Evolutionary conservation across 2,113 vertebrate species (phyloP), one percentile per base, ranked within the genome.

Genomic region (Hystrix brachyura): DNA sequence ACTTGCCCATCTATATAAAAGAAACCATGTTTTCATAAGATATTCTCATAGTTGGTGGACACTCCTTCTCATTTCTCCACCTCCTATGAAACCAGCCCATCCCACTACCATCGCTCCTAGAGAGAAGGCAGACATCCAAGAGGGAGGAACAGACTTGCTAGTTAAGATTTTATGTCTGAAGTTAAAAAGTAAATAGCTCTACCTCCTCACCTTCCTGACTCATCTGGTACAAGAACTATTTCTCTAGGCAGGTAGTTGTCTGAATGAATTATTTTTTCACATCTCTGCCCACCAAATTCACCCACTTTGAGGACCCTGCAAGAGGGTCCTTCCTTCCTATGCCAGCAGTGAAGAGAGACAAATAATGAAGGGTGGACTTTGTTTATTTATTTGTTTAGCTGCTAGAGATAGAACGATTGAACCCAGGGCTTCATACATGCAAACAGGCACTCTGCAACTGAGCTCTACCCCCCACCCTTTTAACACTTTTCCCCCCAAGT

Each of bases 1-100:
- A 96, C 95, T 96, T 32, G 79, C 80, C 74, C 91, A 62, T 74
- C 51, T 83, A 15, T 93, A 59, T 94, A 95, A 97, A 97, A 95
- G 83, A 86, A 97, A 76, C 67, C 71, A 86, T 90, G 79, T 90
- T 95, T 88, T 86, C 91, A 87, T 78, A 71, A 94, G 84, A 32
- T 82, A 53, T 11, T 93, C 90, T 96, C 78, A 46, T 79, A 79
- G 72, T 69, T 84, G n/a, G 15, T 59, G 79, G 86, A 83, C 69
- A 62, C 27, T 57, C 91, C 80, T n/a, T 86, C 62, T 57, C 72
- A 55, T 51, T 90, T 64, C 43, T 74, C 82, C 64, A 55, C 46
- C 64, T 59, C 62, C 27, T 51, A 29, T 13, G 71, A 91, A 86
- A 21, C 46, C 55, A 38, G 38, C 67, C 29, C 60, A 69, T 59